Evolutionary conservation across 2,113 vertebrate species (phyloP), one percentile per base, ranked within the genome.

Genomic region (Todiramphus saurophagus): DNA sequence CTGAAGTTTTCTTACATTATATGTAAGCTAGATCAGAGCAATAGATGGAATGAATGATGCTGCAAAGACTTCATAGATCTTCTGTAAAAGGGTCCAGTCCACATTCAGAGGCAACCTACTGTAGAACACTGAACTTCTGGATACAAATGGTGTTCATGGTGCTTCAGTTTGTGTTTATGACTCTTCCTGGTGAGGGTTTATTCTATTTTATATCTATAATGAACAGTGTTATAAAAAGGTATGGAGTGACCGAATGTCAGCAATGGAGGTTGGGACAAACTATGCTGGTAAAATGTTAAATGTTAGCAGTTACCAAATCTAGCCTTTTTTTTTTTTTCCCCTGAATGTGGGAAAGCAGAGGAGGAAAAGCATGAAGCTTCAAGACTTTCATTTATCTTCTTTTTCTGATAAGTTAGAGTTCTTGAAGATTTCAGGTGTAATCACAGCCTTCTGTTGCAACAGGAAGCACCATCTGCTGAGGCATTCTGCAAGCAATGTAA

Each of bases 401-500:
- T 98, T 97, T 97, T 94, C 87, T 96, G 67, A 75, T 96, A 96
- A 96, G 96, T 97, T 97, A 81, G 93, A 97, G 98, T 97, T 98
- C 97, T 98, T 98, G 96, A 98, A 97, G 98, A 98, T 97, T 98
- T 98, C 98, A 98, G 98, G 98, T 98, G 97, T 98, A 98, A 98
- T 98, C 97, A 98, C 97, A 97, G 97, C 98, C 98, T 98, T 98
- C 98, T 98, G 98, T 98, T 98, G 95, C 96, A 96, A 97, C 97
- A 98, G 98, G 97, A 98, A 97, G 86, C 97, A 97, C 98, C 98
- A 98, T 98, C 98, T 99, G 98, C 97, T 96, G 93, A 97, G 96
- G 97, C 98, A 98, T 98, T 98, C 98, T 98, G 98, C 97, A 98
- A 97, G 97, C 97, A 97, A 97, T 98, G 97, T 97, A 97, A 98